Percentiles rank a stretch among this genome's conserved stretches.
Evolutionary conservation across 2,888 invertebrate species (phyloP).

Genomic region (Plagiodera versicolora): DNA sequence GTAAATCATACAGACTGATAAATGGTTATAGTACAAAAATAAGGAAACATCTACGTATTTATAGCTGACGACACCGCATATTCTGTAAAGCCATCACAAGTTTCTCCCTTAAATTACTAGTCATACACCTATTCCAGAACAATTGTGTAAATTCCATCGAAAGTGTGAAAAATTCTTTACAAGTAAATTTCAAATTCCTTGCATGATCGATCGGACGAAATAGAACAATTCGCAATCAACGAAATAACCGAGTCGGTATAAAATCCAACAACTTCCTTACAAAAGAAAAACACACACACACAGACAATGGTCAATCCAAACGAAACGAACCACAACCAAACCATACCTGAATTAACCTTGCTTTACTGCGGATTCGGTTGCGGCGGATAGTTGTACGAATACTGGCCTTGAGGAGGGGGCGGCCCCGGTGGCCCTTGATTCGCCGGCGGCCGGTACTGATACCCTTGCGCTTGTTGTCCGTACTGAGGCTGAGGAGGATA

Average conservation of each 20-base stretch:
- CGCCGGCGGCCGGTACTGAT: slow-evolving; percentile 67
- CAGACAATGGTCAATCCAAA: not conserved
- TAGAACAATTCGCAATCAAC: not conserved
- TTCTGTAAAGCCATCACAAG: too few relatives aligned
- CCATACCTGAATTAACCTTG: slow-evolving; percentile 1
- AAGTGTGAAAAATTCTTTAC: too few relatives aligned
- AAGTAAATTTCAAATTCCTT: too few relatives aligned
- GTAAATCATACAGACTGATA: too few relatives aligned
- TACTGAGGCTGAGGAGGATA: slow-evolving; percentile 64
- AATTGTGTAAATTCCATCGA: too few relatives aligned
- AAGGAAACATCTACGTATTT: too few relatives aligned
- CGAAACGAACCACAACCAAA: slow-evolving; percentile 9
- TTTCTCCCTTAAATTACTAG: too few relatives aligned
- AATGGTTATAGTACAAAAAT: too few relatives aligned
- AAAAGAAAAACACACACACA: too few relatives aligned
- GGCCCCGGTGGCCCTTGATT: slow-evolving; percentile 69
- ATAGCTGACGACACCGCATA: too few relatives aligned
- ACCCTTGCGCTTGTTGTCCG: slow-evolving; percentile 63
- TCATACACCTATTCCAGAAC: too few relatives aligned
- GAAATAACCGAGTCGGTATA: not conserved
- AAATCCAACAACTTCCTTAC: not conserved
- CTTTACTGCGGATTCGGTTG: slow-evolving; percentile 63
- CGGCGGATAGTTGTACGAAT: slow-evolving; percentile 78
- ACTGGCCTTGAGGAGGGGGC: slow-evolving; percentile 68
- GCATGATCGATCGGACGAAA: too few relatives aligned